These are phyloP conservation scores for Semnornis frantzii DNA, from an alignment of 2,113 vertebrate species.

Conservation along the genomic window DNA sequence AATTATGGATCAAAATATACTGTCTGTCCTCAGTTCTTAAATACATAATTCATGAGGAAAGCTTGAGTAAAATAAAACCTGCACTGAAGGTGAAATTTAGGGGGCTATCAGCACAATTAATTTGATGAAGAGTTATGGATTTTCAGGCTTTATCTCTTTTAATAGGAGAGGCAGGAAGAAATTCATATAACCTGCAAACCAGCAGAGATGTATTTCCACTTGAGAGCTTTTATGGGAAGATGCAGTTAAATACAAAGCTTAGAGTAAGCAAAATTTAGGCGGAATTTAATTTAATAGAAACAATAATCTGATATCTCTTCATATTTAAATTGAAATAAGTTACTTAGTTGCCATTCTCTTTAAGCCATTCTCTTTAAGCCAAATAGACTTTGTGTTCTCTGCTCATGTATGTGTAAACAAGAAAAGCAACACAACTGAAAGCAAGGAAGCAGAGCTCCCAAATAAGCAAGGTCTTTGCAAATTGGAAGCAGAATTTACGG, in stretches of 20 bases:
- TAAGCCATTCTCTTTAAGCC: background rate
- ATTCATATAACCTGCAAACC: background rate
- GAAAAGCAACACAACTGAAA: background rate
- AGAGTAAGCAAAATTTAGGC: background rate
- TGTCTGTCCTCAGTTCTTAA: background rate
- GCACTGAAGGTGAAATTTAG: background rate
- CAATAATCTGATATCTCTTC: background rate
- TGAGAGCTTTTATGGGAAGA: background rate
- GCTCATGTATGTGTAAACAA: background rate
- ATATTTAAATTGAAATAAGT: background rate
- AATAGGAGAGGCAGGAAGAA: background rate
- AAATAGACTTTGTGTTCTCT: background rate
- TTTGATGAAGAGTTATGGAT: conserved; percentile 15
- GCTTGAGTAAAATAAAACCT: conserved; percentile 12
- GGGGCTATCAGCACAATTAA: background rate
- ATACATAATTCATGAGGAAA: conserved; percentile 12
- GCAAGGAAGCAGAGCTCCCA: background rate
- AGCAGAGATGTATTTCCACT: background rate
- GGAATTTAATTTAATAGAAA: background rate
- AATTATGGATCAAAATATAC: conserved; percentile 22
- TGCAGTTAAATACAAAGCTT: background rate
- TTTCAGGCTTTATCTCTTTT: background rate
- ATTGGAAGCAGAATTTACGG: background rate
- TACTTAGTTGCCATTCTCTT: background rate
- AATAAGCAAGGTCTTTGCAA: background rate